phyloP scores from a whole-genome alignment of 1,140 invertebrate genomes.

The Drosophila ohnishii region DNA sequence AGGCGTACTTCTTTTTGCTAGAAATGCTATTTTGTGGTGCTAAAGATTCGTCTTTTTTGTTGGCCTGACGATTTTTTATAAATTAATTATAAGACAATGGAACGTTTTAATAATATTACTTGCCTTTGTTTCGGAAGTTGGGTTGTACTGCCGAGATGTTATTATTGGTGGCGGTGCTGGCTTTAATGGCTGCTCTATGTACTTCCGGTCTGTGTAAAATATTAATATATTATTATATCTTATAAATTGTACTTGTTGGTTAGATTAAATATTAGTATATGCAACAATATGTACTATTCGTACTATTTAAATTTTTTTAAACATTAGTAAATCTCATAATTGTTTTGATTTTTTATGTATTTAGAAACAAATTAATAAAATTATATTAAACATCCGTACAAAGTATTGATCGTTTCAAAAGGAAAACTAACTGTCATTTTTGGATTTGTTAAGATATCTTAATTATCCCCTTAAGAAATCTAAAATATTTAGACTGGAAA shows the following conservation, averaged over 20 bases:
- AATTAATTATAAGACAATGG: not conserved
- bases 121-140: slow-evolving; percentile 40
- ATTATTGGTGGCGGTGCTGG: slow-evolving; percentile 89
- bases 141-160: slow-evolving; percentile 84
- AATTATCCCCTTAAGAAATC: not conserved
- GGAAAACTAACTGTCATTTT: not conserved
- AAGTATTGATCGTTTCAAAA: not conserved
- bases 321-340: not conserved
- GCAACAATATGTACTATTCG: not conserved
- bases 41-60: slow-evolving; percentile 40
- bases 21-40: slow-evolving; percentile 60
- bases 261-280: not conserved
- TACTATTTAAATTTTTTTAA: not conserved
- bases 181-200: slow-evolving; percentile 91
- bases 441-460: not conserved
- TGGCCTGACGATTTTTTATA: slow-evolving; percentile 30
- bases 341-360: not conserved
- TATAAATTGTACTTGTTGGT: not conserved
- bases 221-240: not conserved
- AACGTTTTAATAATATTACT: not conserved
- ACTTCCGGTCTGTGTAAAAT: slow-evolving; percentile 87
- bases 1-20: slow-evolving; percentile 89
- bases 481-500: not conserved
- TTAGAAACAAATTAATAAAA: not conserved
- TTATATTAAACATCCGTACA: too few relatives aligned